Conservation (phyloP, 2,888 invertebrate genomes). For the Erpobdella octoculata region DNA sequence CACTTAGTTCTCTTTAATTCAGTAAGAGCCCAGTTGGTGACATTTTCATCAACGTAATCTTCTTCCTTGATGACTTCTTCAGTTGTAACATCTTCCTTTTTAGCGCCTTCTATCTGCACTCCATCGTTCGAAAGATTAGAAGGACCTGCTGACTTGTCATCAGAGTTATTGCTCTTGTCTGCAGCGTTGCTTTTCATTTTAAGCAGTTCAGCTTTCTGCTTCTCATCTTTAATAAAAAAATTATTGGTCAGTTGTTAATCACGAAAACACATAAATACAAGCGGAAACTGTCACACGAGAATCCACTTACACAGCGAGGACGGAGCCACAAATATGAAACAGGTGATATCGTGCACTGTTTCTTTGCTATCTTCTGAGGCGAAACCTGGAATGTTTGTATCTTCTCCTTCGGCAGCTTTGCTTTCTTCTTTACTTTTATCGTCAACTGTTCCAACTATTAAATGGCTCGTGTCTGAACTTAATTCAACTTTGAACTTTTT, state of each 20-base stretch:
- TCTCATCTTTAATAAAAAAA: background rate
- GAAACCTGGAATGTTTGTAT: background rate
- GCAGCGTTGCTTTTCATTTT: background rate
- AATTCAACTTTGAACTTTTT: conserved; percentile 1
- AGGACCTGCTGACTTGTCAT: background rate
- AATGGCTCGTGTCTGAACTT: background rate
- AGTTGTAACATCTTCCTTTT: background rate
- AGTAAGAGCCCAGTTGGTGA: conserved; percentile 69
- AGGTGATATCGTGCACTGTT: background rate
- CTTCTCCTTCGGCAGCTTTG: background rate
- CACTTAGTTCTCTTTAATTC: conserved; percentile 46
- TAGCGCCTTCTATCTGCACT: no score
- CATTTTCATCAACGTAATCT: conserved; percentile 1
- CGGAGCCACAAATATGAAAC: conserved; percentile 1
- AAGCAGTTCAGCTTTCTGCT: background rate
- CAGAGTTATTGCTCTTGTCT: background rate
- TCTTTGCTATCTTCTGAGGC: no score
- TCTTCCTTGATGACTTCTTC: background rate
- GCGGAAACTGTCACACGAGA: background rate
- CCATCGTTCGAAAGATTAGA: no score
- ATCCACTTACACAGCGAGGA: background rate
- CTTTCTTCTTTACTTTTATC: conserved; percentile 3
- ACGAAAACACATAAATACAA: no score
- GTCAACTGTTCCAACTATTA: background rate
- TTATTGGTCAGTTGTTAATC: background rate